Conservation (phyloP, 2,797 vertebrate genomes). For the Notoglanidium macrostoma region DNA sequence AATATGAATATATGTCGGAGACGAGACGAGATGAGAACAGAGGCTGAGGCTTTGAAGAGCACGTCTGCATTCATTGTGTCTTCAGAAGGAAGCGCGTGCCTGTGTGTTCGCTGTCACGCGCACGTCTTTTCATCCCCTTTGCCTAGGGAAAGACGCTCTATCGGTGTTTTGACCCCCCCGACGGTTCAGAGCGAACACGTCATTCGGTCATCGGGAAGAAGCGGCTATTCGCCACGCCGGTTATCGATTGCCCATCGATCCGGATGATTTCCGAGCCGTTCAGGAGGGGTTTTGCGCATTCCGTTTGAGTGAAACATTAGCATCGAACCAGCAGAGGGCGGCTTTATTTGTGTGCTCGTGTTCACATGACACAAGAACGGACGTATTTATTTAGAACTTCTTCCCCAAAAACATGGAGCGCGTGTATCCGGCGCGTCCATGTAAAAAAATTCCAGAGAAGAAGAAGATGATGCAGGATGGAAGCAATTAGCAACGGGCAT, state of each 20-base stretch:
- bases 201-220: slow-evolving; percentile 50
- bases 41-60: slow-evolving; percentile 45
- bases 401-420: neutral
- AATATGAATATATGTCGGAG: slow-evolving; percentile 40
- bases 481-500: slow-evolving; percentile 63
- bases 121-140: neutral
- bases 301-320: slow-evolving; percentile 50
- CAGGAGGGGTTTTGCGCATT: slow-evolving; percentile 31
- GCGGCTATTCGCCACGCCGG: slow-evolving; percentile 36
- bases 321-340: slow-evolving; percentile 20
- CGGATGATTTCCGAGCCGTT: slow-evolving; percentile 42
- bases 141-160: slow-evolving; percentile 15
- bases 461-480: slow-evolving; percentile 46
- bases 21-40: slow-evolving; percentile 40
- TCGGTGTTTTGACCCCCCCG: slow-evolving; percentile 25
- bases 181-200: slow-evolving; percentile 2
- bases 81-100: neutral
- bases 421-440: neutral
- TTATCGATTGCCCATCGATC: slow-evolving; percentile 47
- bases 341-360: neutral
- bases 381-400: neutral
- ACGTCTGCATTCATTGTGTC: slow-evolving; percentile 49
- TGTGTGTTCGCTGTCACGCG: slow-evolving; percentile 21
- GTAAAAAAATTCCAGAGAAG: neutral
- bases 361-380: neutral